phyloP scores from a whole-genome alignment of 2,113 vertebrate species.

The Microtus oregoni region DNA sequence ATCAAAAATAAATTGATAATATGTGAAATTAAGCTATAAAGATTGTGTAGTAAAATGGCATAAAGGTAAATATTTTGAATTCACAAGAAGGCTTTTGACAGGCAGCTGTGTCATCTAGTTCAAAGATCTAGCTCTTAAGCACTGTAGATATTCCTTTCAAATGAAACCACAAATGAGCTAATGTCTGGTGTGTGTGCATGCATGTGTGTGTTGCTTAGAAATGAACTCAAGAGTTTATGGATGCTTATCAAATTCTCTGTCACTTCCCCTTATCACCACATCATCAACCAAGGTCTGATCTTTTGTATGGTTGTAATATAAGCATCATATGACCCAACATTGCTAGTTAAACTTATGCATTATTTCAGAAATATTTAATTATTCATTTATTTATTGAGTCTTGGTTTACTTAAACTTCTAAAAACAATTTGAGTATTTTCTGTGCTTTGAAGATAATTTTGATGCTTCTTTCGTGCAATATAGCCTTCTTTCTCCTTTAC shows the following conservation, averaged over 20 bases:
- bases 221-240: not conserved
- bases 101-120: not conserved
- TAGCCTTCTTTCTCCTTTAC: not conserved
- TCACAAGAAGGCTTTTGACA: not conserved
- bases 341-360: not conserved
- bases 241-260: not conserved
- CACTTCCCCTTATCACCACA: not conserved
- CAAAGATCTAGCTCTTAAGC: not conserved
- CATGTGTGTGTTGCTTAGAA: not conserved
- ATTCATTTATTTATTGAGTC: not conserved
- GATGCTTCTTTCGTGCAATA: not conserved
- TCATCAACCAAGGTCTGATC: not conserved
- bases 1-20: slow-evolving; percentile 11
- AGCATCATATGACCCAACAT: not conserved
- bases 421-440: not conserved
- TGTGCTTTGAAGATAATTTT: slow-evolving; percentile 23
- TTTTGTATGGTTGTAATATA: not conserved
- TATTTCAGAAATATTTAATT: slow-evolving; percentile 2
- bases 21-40: not conserved
- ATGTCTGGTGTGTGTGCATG: not conserved
- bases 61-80: not conserved
- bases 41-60: not conserved
- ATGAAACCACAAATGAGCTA: slow-evolving; percentile 31
- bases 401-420: not conserved
- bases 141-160: slow-evolving; percentile 29